Conservation (phyloP, 2,113 vertebrate species). For the Chloroceryle aenea region DNA sequence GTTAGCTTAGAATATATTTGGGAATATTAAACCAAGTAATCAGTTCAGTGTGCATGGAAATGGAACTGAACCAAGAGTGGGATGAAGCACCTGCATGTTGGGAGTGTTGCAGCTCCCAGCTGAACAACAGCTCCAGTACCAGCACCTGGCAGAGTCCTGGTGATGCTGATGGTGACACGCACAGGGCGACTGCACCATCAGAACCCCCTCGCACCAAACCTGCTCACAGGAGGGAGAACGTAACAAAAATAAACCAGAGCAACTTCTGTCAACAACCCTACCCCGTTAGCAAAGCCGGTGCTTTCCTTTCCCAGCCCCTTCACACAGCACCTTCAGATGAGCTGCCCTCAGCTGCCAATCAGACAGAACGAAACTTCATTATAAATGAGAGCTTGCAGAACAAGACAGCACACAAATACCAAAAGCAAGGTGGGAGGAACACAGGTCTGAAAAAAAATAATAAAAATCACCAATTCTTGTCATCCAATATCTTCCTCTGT, state of each 20-base stretch:
- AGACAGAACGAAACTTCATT: not conserved
- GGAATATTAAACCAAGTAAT: not conserved
- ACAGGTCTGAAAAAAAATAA: not conserved
- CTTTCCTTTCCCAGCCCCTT: not conserved
- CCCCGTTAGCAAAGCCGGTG: not conserved
- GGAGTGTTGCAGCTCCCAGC: no score
- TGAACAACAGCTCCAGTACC: accelerated
- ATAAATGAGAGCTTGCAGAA: not conserved
- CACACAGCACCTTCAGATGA: not conserved
- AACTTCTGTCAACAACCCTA: not conserved
- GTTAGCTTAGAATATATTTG: not conserved
- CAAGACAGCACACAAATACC: not conserved
- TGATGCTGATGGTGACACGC: accelerated
- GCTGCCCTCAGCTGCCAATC: not conserved
- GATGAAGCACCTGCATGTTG: not conserved
- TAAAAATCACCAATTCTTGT: not conserved
- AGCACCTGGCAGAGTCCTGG: accelerated
- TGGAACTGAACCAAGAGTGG: not conserved
- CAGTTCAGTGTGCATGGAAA: accelerated
- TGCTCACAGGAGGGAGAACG: accelerated
- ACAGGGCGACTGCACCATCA: accelerated
- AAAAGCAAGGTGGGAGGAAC: not conserved
- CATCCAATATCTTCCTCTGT: not conserved
- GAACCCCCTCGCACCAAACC: not conserved
- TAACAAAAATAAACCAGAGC: not conserved